These are phyloP conservation scores for Thunnus maccoyii DNA, from an alignment of 2,113 vertebrate species.

Conservation along the genomic window DNA sequence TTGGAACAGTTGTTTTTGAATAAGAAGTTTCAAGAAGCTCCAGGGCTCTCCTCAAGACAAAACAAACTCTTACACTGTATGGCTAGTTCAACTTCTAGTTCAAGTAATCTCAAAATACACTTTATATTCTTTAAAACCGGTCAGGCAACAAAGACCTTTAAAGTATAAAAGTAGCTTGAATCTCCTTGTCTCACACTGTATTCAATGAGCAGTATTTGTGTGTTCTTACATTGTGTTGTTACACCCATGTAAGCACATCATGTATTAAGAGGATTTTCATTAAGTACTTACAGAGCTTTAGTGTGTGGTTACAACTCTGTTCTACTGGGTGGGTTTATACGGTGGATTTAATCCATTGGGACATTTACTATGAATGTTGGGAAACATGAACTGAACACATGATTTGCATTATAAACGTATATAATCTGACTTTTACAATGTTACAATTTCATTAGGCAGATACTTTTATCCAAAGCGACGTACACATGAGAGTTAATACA, in stretches of 20 bases:
- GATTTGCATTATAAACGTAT: constrained; percentile 27
- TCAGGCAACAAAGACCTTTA: constrained; percentile 15
- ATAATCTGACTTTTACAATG: constrained; percentile 11
- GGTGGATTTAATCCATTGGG: neutral
- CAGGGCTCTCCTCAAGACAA: neutral
- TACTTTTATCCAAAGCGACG: too few relatives aligned
- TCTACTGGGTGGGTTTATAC: neutral
- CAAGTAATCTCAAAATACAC: neutral
- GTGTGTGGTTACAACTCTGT: neutral
- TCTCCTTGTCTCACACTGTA: neutral
- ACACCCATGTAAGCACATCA: constrained; percentile 40
- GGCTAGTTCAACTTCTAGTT: neutral
- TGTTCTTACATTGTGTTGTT: constrained; percentile 6
- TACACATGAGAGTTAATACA: too few relatives aligned
- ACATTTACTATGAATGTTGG: neutral
- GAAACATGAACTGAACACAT: neutral
- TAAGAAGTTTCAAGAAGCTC: neutral
- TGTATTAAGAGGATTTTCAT: constrained; percentile 49
- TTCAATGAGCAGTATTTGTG: neutral
- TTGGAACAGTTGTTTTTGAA: constrained; percentile 2
- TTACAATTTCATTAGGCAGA: too few relatives aligned
- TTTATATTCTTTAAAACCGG: constrained; percentile 3
- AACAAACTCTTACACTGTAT: neutral
- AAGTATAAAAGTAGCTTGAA: neutral
- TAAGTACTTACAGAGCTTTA: constrained; percentile 30